These are phyloP conservation scores for Battus philenor DNA, from an alignment of 1,140 invertebrate genomes.

Conservation along the genomic window DNA sequence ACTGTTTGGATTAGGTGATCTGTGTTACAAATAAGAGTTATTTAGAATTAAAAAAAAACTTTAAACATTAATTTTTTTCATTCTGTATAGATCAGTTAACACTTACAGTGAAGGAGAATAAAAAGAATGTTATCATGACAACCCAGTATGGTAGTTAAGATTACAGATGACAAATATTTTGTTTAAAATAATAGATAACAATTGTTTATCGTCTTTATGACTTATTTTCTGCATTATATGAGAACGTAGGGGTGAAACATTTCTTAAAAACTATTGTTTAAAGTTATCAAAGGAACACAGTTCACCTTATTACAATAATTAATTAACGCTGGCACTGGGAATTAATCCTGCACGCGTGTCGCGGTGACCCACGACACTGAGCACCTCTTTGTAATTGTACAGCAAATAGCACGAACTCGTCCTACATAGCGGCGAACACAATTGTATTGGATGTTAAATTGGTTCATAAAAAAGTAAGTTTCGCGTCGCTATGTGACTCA, in stretches of 20 bases:
- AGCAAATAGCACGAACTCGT: slow-evolving; percentile 16
- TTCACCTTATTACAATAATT: no score
- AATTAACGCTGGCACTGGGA: no score
- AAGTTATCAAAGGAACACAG: no score
- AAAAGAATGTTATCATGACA: no score
- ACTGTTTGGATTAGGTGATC: no score
- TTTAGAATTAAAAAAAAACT: background rate
- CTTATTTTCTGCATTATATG: no score
- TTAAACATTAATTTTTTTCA: background rate
- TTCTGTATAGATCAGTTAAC: background rate
- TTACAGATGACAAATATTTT: slow-evolving; percentile 10
- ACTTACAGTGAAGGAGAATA: no score
- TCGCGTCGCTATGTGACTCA: slow-evolving; percentile 45
- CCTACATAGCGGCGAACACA: slow-evolving; percentile 25
- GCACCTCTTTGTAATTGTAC: slow-evolving; percentile 16
- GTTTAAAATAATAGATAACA: slow-evolving; percentile 4
- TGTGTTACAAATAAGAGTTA: no score
- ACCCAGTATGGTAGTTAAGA: slow-evolving; percentile 2
- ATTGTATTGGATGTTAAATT: slow-evolving; percentile 52
- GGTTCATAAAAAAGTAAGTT: slow-evolving; percentile 48
- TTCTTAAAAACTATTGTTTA: no score
- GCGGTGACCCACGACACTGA: no score
- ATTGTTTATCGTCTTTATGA: background rate
- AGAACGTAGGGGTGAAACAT: no score
- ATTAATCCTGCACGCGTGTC: no score